Base-by-base conservation (phyloP, 2,888 invertebrate genomes). In the Aelia acuminata region DNA sequence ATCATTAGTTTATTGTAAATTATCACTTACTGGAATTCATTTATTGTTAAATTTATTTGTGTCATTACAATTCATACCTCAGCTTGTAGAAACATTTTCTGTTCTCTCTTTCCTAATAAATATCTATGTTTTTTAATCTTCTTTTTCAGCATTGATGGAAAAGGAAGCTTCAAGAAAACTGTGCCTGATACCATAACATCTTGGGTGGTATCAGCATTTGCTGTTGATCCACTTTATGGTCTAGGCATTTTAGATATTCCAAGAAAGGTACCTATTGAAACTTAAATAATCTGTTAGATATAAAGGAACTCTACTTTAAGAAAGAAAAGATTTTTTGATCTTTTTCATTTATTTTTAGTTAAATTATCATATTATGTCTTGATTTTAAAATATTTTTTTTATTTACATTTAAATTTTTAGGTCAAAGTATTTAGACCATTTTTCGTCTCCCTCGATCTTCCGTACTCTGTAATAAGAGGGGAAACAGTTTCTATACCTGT, bases 401-500 rank as follows among this genome's bases (percentile, higher is more conserved):
- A 57, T 26, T 53, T 8, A 53, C 18, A 63, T 4, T 48, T 87
- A 57, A 31, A 31, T 57, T 89, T 90, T 20, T 92, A 93, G 94
- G 93, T 95, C 87, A 94, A 95, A 93, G 97, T 97, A 3, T 96
- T 96, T 92, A 95, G 96, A 91, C 95, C 96, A 18, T 97, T 99
- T 92, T 96, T 97, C 90, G 95, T 98, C 80, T 95, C 96, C 15
- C 94, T 98, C 15, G 97, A 98, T 91, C 93, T 99, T 85, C 99
- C 99, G 0, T 96, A 97, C 91, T 95, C 96, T 0, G 95, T 99
- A 22, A 96, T 97, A 91, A 94, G 96, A 90, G 98, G 98, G 43
- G 99, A 99, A 93, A 95, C 96, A 15, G 94, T 99, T 88, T 96
- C 97, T 0, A 94, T 98, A 87, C 96, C 98, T 84, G 95, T 97